Conservation (phyloP, 2,888 invertebrate species). For the Tolmerus cingulatus region DNA sequence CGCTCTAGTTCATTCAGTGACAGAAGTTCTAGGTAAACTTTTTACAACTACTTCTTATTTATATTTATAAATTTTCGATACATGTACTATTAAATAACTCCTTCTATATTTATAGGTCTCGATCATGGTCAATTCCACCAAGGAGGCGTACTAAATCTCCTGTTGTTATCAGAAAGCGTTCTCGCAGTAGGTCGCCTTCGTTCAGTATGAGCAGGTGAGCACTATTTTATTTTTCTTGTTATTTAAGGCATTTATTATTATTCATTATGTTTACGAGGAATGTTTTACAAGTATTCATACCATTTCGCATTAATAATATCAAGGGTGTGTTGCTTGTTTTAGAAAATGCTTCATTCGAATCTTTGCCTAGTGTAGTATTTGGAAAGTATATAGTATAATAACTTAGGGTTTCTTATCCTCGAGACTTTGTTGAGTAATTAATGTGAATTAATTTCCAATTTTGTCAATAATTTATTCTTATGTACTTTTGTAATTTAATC, state of each 20-base stretch:
- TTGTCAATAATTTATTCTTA: not conserved
- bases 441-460: not conserved
- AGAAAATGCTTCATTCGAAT: not conserved
- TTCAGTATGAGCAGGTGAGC: conserved; percentile 52
- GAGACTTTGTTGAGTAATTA: not conserved
- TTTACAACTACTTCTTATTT: not conserved
- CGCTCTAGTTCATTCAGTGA: conserved; percentile 53
- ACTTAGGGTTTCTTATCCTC: not conserved
- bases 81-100: not conserved
- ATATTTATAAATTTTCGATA: not conserved
- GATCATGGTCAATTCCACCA: conserved; percentile 54
- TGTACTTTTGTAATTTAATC: not conserved
- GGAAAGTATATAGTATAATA: not conserved
- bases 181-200: conserved; percentile 54
- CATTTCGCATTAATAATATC: not conserved
- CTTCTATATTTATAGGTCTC: conserved; percentile 51
- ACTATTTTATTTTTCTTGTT: not conserved
- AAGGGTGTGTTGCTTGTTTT: not conserved
- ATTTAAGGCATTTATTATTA: not conserved
- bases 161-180: conserved; percentile 51
- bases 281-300: not conserved
- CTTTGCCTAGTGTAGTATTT: not conserved
- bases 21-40: conserved; percentile 52
- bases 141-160: conserved; percentile 55
- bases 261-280: not conserved